These are phyloP conservation scores for Lutjanus argentimaculatus DNA, from an alignment of 2,797 vertebrate genomes.

Conservation along the genomic window DNA sequence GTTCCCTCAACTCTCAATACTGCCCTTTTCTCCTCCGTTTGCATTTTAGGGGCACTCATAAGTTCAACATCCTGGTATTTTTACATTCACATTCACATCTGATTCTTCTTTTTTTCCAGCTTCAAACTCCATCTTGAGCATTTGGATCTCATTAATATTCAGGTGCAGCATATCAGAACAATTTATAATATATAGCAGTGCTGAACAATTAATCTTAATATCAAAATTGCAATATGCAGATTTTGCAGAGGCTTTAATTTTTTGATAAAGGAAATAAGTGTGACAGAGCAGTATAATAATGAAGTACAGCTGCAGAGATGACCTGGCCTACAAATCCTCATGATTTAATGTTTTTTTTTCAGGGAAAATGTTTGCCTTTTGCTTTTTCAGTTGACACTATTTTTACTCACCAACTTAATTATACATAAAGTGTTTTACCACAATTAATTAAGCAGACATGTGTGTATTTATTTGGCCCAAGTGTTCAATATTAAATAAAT, in stretches of 20 bases:
- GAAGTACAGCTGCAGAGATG: too few species aligned
- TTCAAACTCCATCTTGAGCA: not conserved
- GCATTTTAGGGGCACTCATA: not conserved
- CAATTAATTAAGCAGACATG: not conserved
- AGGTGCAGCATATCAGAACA: constrained; percentile 4
- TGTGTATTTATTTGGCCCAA: not conserved
- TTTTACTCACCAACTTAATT: not conserved
- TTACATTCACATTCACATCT: not conserved
- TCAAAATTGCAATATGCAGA: too few species aligned
- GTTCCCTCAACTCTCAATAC: not conserved
- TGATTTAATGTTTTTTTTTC: too few species aligned
- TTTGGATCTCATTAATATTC: constrained; percentile 8
- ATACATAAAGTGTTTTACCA: not conserved
- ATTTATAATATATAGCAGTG: not conserved
- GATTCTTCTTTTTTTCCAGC: not conserved
- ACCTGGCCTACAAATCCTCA: too few species aligned
- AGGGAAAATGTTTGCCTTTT: not conserved
- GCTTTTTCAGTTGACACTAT: not conserved
- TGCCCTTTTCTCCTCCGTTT: not conserved
- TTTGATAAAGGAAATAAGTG: too few species aligned
- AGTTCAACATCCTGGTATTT: constrained; percentile 13
- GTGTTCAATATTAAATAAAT: not conserved
- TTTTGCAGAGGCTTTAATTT: too few species aligned
- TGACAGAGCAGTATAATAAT: too few species aligned
- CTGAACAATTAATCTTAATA: too few species aligned